These are phyloP conservation scores for Leucophenga maculata DNA, from an alignment of 2,888 invertebrate species.

Conservation along the genomic window DNA sequence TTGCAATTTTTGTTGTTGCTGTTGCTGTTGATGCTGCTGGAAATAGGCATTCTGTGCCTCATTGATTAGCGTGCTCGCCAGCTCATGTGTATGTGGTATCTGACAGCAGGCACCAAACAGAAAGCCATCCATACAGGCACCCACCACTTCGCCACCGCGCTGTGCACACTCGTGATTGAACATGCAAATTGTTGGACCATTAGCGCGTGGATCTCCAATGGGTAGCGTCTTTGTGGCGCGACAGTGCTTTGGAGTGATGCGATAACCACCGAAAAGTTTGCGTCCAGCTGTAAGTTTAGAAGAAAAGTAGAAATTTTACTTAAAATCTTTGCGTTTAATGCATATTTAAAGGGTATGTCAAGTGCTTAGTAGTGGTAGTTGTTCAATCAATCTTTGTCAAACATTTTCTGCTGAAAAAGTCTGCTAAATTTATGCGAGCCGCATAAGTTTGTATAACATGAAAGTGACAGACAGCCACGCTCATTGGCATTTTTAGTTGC, in stretches of 20 bases:
- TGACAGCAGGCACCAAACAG: slow-evolving; percentile 91
- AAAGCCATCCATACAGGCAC: slow-evolving; percentile 90
- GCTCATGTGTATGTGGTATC: slow-evolving; percentile 75
- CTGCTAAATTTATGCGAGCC: too few relatives aligned
- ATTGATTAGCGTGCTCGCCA: slow-evolving; percentile 69
- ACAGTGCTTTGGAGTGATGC: slow-evolving; percentile 87
- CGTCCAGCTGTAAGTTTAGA: slow-evolving; percentile 71
- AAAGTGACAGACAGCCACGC: slow-evolving; percentile 9
- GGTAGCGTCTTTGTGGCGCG: slow-evolving; percentile 79
- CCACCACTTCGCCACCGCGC: slow-evolving; percentile 86
- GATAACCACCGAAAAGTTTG: slow-evolving; percentile 88
- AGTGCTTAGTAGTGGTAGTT: too few relatives aligned
- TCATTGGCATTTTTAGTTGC: slow-evolving; percentile 29
- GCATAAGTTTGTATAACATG: not conserved
- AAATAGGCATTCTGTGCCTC: slow-evolving; percentile 64
- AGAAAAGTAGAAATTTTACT: slow-evolving; percentile 31
- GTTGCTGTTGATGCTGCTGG: slow-evolving; percentile 58
- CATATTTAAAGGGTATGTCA: slow-evolving; percentile 36
- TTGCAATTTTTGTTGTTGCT: slow-evolving; percentile 52
- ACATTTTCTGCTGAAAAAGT: slow-evolving; percentile 55
- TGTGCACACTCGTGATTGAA: slow-evolving; percentile 92
- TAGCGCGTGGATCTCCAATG: slow-evolving; percentile 74
- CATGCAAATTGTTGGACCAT: slow-evolving; percentile 89
- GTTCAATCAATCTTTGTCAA: slow-evolving; percentile 44
- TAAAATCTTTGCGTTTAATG: slow-evolving; percentile 47